Conservation (phyloP, 1,140 invertebrate genomes). For the Drosophila bocqueti region DNA sequence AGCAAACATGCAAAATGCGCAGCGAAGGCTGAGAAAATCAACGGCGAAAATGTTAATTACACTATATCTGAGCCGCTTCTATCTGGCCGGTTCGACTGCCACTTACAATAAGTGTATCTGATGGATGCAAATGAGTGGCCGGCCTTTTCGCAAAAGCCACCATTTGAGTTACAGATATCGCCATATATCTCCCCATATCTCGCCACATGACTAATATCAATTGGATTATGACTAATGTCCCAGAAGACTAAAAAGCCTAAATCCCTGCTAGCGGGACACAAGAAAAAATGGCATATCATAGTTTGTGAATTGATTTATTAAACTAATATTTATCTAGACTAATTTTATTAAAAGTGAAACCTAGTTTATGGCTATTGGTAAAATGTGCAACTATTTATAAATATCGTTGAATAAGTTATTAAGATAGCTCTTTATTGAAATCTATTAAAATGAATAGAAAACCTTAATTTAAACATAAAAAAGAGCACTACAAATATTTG, state of each 20-base stretch:
- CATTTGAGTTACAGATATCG: slow-evolving; percentile 33
- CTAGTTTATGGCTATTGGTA: no score
- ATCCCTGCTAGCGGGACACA: slow-evolving; percentile 5
- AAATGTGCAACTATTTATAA: no score
- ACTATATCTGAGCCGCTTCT: slow-evolving; percentile 51
- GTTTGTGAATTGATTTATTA: background rate
- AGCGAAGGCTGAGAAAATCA: slow-evolving; percentile 83
- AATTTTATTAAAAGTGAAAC: no score
- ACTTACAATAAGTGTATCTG: slow-evolving; percentile 32
- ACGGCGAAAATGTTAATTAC: slow-evolving; percentile 81
- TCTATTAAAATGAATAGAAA: background rate
- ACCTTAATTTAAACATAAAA: background rate
- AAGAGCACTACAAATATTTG: background rate
- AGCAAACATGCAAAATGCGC: slow-evolving; percentile 61
- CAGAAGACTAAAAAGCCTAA: slow-evolving; percentile 9
- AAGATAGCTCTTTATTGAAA: background rate
- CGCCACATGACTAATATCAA: slow-evolving; percentile 36
- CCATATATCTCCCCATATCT: slow-evolving; percentile 6
- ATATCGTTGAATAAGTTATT: no score
- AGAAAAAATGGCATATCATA: background rate
- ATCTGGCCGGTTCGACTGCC: slow-evolving; percentile 38
- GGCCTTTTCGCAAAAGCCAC: slow-evolving; percentile 22
- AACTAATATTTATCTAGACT: background rate
- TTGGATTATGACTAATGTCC: slow-evolving; percentile 46
- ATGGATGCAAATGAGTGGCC: slow-evolving; percentile 36